phyloP scores from a whole-genome alignment of 1,140 invertebrate genomes.

The Bilobella aurantiaca region DNA sequence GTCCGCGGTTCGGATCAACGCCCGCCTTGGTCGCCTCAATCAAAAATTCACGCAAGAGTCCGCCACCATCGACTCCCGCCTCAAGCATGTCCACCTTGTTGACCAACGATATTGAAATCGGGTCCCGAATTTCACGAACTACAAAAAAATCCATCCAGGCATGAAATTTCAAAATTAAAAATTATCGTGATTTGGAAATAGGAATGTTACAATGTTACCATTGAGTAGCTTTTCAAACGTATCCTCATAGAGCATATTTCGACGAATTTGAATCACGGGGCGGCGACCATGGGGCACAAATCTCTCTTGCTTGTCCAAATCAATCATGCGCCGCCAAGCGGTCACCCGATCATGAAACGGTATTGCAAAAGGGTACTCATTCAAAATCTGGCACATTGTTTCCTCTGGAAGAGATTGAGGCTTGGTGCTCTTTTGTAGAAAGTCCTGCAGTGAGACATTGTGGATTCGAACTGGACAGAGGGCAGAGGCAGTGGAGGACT shows the following conservation, averaged over 20 bases:
- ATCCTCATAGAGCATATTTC: slow-evolving; percentile 93
- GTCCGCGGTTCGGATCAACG: slow-evolving; percentile 92
- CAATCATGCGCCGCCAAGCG: slow-evolving; percentile 65
- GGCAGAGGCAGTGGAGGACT: too few species aligned
- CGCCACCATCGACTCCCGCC: slow-evolving; percentile 91
- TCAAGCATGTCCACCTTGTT: slow-evolving; percentile 84
- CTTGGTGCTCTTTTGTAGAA: not conserved
- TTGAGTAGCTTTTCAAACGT: slow-evolving; percentile 86
- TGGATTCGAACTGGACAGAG: too few species aligned
- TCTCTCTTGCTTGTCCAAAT: slow-evolving; percentile 58
- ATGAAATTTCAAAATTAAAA: slow-evolving; percentile 10
- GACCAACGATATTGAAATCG: slow-evolving; percentile 77
- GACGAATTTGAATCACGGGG: slow-evolving; percentile 68
- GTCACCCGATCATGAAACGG: slow-evolving; percentile 78
- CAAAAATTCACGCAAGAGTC: slow-evolving; percentile 83
- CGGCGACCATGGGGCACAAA: slow-evolving; percentile 58
- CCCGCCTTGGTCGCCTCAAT: slow-evolving; percentile 84
- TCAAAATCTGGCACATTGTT: slow-evolving; percentile 70
- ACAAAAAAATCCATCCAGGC: slow-evolving; percentile 2
- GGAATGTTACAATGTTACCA: slow-evolving; percentile 63
- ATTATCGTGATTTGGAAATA: not conserved
- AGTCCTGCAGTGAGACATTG: slow-evolving; percentile 14
- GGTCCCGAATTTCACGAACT: slow-evolving; percentile 77
- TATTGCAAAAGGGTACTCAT: slow-evolving; percentile 86
- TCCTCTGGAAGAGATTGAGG: slow-evolving; percentile 58